phyloP scores from a whole-genome alignment of 1,140 invertebrate species.

The Aphis craccivora region DNA sequence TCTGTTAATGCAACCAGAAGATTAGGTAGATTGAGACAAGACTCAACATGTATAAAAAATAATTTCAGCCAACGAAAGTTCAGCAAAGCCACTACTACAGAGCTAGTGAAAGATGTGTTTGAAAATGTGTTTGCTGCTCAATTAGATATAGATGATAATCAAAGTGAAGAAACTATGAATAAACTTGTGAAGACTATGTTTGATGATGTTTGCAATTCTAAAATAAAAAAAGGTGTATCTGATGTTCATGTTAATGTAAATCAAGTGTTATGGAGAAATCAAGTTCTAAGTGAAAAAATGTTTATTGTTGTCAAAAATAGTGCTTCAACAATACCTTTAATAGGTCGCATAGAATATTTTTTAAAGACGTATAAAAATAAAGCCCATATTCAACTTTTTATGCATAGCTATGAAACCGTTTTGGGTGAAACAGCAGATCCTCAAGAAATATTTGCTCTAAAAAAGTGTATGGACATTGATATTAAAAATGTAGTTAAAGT shows the following conservation, averaged over 20 bases:
- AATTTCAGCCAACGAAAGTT: slow-evolving; percentile 64
- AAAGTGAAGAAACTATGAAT: slow-evolving; percentile 69
- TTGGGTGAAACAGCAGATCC: slow-evolving; percentile 81
- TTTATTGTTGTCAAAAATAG: slow-evolving; percentile 62
- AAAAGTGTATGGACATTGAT: slow-evolving; percentile 73
- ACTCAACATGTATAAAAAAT: slow-evolving; percentile 66
- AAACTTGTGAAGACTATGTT: slow-evolving; percentile 69
- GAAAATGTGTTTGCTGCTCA: slow-evolving; percentile 84
- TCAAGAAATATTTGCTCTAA: slow-evolving; percentile 77
- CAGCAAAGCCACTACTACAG: slow-evolving; percentile 83
- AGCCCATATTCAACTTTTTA: slow-evolving; percentile 25
- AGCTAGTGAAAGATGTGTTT: slow-evolving; percentile 79
- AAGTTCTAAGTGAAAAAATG: slow-evolving; percentile 62
- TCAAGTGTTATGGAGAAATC: slow-evolving; percentile 63
- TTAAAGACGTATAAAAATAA: neutral
- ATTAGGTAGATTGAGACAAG: slow-evolving; percentile 69
- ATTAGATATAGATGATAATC: slow-evolving; percentile 68
- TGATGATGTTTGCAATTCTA: slow-evolving; percentile 73
- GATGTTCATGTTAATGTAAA: no score
- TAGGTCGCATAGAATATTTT: slow-evolving; percentile 27
- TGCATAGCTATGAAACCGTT: slow-evolving; percentile 77
- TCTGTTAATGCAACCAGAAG: neutral
- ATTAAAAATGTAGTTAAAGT: neutral
- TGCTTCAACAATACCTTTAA: neutral
- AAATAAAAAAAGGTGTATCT: no score